Percentiles rank a stretch among this genome's conserved stretches.
Evolutionary conservation across 2,113 vertebrate genomes (phyloP).

Genomic region (Pteruthius melanotis): DNA sequence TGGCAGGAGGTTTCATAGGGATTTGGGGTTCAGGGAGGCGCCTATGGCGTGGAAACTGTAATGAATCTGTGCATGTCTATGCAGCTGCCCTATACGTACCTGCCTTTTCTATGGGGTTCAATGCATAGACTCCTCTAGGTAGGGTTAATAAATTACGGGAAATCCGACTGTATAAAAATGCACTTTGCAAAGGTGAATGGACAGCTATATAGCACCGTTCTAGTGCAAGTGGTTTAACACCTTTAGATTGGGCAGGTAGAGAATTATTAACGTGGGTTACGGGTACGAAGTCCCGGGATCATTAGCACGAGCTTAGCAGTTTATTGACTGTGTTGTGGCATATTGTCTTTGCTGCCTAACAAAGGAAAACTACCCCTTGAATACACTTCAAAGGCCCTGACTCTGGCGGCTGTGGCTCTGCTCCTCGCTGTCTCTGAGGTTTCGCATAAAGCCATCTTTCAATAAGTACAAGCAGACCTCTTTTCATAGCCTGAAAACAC

Average conservation of each 20-base stretch:
- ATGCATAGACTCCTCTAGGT: neutral
- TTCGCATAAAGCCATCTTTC: slow-evolving; percentile 11
- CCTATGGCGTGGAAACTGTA: neutral
- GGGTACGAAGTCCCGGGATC: neutral
- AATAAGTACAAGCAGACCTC: slow-evolving; percentile 33
- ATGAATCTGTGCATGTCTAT: neutral
- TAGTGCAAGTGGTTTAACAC: neutral
- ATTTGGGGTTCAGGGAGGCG: neutral
- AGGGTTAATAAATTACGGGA: neutral
- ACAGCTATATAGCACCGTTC: rapidly evolving
- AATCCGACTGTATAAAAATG: neutral
- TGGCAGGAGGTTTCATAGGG: neutral
- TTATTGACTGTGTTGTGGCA: slow-evolving; percentile 1
- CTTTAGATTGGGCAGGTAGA: neutral
- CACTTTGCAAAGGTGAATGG: neutral
- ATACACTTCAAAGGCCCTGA: slow-evolving; percentile 30
- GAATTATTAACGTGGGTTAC: neutral
- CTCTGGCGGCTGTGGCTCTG: neutral
- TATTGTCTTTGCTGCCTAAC: slow-evolving; percentile 45
- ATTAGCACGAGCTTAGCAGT: neutral
- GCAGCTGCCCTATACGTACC: rapidly evolving
- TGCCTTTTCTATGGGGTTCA: neutral
- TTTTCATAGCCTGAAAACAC: slow-evolving; percentile 48
- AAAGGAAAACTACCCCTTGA: slow-evolving; percentile 46
- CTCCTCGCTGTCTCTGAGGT: slow-evolving; percentile 20